Percentiles rank a stretch among this genome's conserved stretches.
These are phyloP conservation scores for Oreamnos americanus DNA, from an alignment of 2,113 vertebrate genomes.

Conservation along the genomic window DNA sequence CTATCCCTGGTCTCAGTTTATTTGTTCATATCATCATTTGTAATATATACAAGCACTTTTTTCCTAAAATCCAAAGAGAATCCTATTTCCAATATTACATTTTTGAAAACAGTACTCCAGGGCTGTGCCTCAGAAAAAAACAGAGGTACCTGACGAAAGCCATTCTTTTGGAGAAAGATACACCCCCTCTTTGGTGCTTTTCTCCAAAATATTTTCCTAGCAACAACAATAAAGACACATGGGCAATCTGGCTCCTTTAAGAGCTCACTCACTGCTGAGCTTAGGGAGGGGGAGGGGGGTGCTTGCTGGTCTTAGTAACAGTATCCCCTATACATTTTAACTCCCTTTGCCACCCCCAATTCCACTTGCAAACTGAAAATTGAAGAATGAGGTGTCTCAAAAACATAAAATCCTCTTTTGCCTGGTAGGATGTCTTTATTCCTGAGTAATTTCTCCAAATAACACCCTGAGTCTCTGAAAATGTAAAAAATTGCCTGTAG, in stretches of 20 bases:
- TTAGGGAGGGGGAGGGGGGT: background rate
- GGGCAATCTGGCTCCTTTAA: background rate
- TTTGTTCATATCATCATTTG: background rate
- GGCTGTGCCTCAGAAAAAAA: background rate
- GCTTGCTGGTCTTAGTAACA: background rate
- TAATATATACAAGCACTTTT: background rate
- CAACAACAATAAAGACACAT: background rate
- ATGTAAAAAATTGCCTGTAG: slow-evolving; percentile 53
- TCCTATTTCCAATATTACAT: background rate
- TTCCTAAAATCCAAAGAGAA: background rate
- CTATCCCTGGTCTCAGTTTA: background rate
- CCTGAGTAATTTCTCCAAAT: slow-evolving; percentile 60
- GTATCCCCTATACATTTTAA: background rate
- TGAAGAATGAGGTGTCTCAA: slow-evolving; percentile 8
- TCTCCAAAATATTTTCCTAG: background rate
- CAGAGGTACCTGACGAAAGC: background rate
- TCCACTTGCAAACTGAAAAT: slow-evolving; percentile 45
- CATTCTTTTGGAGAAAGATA: background rate
- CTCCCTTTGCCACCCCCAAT: background rate
- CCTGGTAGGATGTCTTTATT: slow-evolving; percentile 59
- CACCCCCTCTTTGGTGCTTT: background rate
- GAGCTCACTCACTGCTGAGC: background rate
- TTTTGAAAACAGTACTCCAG: background rate
- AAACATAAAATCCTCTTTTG: slow-evolving; percentile 21
- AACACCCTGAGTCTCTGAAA: slow-evolving; percentile 46